phyloP scores from a whole-genome alignment of 2,113 vertebrate genomes.

The Amia ocellicauda region DNA sequence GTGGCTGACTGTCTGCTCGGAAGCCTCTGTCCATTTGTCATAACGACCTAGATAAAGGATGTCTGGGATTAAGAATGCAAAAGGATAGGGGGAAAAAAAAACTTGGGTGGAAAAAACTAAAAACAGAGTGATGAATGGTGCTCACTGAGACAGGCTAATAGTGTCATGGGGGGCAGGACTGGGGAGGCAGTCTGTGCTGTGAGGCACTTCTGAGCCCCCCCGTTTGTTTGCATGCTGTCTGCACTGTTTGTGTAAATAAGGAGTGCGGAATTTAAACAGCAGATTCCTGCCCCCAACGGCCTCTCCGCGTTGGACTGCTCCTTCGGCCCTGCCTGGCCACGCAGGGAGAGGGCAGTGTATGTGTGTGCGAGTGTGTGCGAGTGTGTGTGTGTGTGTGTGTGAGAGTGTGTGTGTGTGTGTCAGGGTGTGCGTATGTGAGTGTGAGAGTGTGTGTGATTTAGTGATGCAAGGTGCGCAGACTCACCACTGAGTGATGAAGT shows the following conservation, averaged over 20 bases:
- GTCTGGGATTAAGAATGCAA: conserved; percentile 42
- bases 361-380: conserved; percentile 37
- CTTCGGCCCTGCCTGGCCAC: conserved; percentile 41
- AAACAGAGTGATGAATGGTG: conserved; percentile 48
- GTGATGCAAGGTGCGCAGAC: too few species aligned
- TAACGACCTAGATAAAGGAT: conserved; percentile 44
- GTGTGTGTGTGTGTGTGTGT: too few species aligned
- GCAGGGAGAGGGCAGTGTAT: conserved; percentile 16
- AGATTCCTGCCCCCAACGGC: conserved; percentile 55
- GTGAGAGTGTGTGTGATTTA: too few species aligned
- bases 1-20: conserved; percentile 15
- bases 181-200: conserved; percentile 31
- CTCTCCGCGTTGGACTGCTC: conserved; percentile 56
- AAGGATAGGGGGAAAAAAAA: conserved; percentile 24
- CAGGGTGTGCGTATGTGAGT: too few species aligned
- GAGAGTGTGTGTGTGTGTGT: conserved; percentile 10
- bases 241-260: conserved; percentile 82
- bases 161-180: conserved; percentile 42
- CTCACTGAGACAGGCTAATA: conserved; percentile 50
- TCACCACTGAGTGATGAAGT: conserved; percentile 99
- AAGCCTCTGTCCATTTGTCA: conserved; percentile 32
- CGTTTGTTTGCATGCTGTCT: conserved; percentile 30
- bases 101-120: conserved; percentile 40
- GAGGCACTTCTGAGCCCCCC: conserved; percentile 5
- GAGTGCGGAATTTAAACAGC: conserved; percentile 73